These are phyloP conservation scores for Petrocephalus sullivani DNA, from an alignment of 2,797 vertebrate genomes.

Conservation along the genomic window DNA sequence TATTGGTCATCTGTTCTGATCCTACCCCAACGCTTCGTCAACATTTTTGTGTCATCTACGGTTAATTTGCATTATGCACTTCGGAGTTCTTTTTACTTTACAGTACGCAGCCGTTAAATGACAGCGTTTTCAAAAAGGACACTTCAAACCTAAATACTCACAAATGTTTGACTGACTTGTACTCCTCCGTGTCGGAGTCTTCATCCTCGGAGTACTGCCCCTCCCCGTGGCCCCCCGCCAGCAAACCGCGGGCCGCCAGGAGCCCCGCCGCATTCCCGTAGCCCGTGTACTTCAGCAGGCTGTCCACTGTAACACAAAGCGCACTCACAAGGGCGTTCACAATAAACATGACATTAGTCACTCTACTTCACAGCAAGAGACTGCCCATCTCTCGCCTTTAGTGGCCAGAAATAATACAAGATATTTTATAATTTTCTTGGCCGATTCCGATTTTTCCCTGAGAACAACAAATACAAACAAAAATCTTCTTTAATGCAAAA, in stretches of 20 bases:
- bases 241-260: slow-evolving; percentile 83
- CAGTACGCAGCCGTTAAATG: background rate
- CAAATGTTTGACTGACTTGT: slow-evolving; percentile 88
- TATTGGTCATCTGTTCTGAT: background rate
- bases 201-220: slow-evolving; percentile 94
- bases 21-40: background rate
- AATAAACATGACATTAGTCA: background rate
- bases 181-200: slow-evolving; percentile 97
- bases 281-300: slow-evolving; percentile 93
- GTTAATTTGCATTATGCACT: background rate
- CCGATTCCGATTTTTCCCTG: no score
- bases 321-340: background rate
- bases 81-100: background rate
- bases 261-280: slow-evolving; percentile 96
- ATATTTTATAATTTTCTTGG: background rate
- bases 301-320: slow-evolving; percentile 73
- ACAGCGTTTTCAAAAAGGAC: background rate
- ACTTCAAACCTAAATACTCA: slow-evolving; percentile 41
- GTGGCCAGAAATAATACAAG: background rate
- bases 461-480: no score
- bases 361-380: background rate
- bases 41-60: background rate
- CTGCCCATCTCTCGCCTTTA: background rate
- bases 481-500: no score
- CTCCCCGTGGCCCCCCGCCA: slow-evolving; percentile 89